A percentile compares a stretch with the other conserved stretches of the same genome.
These are phyloP conservation scores for Platysteira castanea DNA, from an alignment of 2,113 vertebrate genomes.

Conservation along the genomic window DNA sequence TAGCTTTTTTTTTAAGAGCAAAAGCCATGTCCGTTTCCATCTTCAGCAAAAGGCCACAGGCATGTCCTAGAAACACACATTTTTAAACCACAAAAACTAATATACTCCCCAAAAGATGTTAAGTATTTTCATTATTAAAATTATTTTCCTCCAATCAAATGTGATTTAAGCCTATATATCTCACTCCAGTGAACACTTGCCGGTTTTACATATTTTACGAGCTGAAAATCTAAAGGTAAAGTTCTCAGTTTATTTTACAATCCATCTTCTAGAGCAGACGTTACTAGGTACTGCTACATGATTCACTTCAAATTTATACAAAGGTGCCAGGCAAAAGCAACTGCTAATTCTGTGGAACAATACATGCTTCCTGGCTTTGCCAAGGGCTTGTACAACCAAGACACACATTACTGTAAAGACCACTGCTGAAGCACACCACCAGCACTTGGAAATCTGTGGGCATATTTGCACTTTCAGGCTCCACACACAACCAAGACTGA, in stretches of 20 bases:
- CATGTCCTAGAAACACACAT: not conserved
- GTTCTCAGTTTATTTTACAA: not conserved
- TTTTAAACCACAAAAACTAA: not conserved
- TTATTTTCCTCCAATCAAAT: not conserved
- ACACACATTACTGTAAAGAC: fast-evolving
- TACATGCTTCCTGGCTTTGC: not conserved
- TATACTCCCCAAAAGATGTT: not conserved
- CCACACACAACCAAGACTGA: not conserved
- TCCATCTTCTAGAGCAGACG: not conserved
- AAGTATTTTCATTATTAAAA: not conserved
- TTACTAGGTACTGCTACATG: not conserved
- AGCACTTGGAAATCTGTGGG: not conserved
- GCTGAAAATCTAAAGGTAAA: not conserved
- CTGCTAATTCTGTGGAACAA: not conserved
- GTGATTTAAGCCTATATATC: not conserved
- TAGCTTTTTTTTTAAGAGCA: not conserved
- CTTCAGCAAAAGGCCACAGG: not conserved
- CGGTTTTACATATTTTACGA: not conserved
- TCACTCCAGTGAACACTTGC: not conserved
- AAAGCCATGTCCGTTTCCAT: not conserved
- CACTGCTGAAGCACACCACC: not conserved
- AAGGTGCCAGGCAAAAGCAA: not conserved
- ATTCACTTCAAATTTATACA: not conserved
- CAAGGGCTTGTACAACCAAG: not conserved
- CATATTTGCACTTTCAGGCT: not conserved